Percentiles rank a stretch among this genome's conserved stretches.
phyloP scores from a whole-genome alignment of 2,113 vertebrate genomes.

The Podiceps cristatus region DNA sequence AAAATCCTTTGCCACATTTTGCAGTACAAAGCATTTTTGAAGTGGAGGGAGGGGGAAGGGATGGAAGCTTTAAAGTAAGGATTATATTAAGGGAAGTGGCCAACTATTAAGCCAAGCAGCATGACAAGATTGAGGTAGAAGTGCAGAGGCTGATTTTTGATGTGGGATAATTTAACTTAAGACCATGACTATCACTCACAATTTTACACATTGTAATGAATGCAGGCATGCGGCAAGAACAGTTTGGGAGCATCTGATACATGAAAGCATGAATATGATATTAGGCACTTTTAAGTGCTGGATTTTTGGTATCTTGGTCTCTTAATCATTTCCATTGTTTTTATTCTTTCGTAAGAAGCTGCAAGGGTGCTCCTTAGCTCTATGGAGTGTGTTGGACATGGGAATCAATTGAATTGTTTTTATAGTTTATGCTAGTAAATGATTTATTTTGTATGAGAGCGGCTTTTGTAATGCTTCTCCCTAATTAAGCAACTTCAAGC shows the following conservation, averaged over 20 bases:
- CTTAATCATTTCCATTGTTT: background rate
- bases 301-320: background rate
- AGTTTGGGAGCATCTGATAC: slow-evolving; percentile 45
- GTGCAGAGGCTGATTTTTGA: slow-evolving; percentile 1
- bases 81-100: background rate
- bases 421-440: background rate
- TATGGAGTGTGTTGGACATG: accelerated
- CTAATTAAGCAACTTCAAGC: slow-evolving; percentile 23
- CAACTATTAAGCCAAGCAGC: background rate
- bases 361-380: background rate
- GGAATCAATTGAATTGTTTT: background rate
- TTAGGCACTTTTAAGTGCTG: slow-evolving; percentile 32
- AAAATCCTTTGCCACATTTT: background rate
- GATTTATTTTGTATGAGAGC: background rate
- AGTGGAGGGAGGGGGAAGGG: background rate
- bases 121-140: slow-evolving; percentile 15
- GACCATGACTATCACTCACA: background rate
- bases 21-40: background rate
- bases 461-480: background rate
- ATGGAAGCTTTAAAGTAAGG: background rate
- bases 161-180: slow-evolving; percentile 18
- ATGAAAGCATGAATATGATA: slow-evolving; percentile 38
- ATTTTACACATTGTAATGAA: slow-evolving; percentile 49
- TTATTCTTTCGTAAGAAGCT: background rate
- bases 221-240: background rate